Evolutionary conservation across 2,888 invertebrate species (phyloP).

Genomic region (Protophormia terraenovae): DNA sequence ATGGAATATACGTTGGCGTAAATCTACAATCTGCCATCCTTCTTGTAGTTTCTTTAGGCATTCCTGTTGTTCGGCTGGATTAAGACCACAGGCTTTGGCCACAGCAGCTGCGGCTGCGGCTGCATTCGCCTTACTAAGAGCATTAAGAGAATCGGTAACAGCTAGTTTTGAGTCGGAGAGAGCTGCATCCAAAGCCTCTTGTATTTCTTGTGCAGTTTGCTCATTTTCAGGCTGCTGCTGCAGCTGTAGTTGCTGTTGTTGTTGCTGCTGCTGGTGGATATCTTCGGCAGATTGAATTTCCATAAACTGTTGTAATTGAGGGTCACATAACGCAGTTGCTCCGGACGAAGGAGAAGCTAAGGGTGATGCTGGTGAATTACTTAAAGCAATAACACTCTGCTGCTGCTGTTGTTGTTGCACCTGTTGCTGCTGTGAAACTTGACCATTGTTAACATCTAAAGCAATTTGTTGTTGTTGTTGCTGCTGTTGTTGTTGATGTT

Average conservation of each 20-base stretch:
- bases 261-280: conserved; percentile 59
- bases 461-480: conserved; percentile 70
- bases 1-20: conserved; percentile 78
- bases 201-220: conserved; percentile 70
- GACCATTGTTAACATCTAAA: conserved; percentile 71
- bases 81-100: conserved; percentile 69
- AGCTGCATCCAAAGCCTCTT: conserved; percentile 74
- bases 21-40: conserved; percentile 79
- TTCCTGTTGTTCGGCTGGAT: conserved; percentile 72
- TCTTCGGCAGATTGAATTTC: conserved; percentile 61
- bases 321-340: conserved; percentile 47
- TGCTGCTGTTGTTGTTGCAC: conserved; percentile 73
- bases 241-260: conserved; percentile 58
- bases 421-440: conserved; percentile 60
- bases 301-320: conserved; percentile 65
- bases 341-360: conserved; percentile 76
- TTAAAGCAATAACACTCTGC: conserved; percentile 72
- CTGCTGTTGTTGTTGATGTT: conserved; percentile 78
- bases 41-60: conserved; percentile 76
- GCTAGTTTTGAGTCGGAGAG: conserved; percentile 70
- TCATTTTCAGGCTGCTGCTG: conserved; percentile 61
- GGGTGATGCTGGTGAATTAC: conserved; percentile 78
- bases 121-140: conserved; percentile 69
- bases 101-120: conserved; percentile 67
- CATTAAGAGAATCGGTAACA: conserved; percentile 71